Evolutionary conservation across 2,888 invertebrate genomes (phyloP).

Genomic region (Pristionchus fissidentatus): DNA sequence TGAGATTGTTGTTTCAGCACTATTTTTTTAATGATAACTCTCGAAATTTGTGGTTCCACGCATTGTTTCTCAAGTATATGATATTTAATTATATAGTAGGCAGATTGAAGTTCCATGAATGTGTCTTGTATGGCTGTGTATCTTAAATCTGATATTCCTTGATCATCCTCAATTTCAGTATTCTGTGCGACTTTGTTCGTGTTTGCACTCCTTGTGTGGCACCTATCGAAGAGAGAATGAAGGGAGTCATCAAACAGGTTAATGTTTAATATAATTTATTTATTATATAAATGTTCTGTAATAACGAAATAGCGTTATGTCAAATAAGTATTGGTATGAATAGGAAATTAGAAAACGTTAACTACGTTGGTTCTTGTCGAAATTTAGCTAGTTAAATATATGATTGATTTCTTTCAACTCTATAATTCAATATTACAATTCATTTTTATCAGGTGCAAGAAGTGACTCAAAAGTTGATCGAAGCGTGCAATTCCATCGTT

Average conservation of each 20-base stretch:
- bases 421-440: no score
- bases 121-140: not conserved
- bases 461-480: conserved; percentile 82
- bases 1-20: no score
- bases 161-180: conserved; percentile 75
- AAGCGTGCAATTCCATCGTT: conserved; percentile 87
- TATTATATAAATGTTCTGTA: not conserved
- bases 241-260: conserved; percentile 44
- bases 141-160: not conserved
- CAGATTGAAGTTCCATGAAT: not conserved
- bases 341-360: no score
- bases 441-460: conserved; percentile 76
- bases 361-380: no score
- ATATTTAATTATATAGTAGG: not conserved
- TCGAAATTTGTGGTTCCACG: no score
- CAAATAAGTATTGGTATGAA: no score
- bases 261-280: not conserved
- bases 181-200: conserved; percentile 88
- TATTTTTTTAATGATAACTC: no score
- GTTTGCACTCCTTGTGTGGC: conserved; percentile 77
- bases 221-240: conserved; percentile 42
- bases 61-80: no score
- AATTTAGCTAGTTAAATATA: not conserved
- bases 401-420: not conserved
- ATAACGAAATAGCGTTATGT: no score